Conservation (phyloP, 2,113 vertebrate species). For the Tychaedon coryphoeus region DNA sequence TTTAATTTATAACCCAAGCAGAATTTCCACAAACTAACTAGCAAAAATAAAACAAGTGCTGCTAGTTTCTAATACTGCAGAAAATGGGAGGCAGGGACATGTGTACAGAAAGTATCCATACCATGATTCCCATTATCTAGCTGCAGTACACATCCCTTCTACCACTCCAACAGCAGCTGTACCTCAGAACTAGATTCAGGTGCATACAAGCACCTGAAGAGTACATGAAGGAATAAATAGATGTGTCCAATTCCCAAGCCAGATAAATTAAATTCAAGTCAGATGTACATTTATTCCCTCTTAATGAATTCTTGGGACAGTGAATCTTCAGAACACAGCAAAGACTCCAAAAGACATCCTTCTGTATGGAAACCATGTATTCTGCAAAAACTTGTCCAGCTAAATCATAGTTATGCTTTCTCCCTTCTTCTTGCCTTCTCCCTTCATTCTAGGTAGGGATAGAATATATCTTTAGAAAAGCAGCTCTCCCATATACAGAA, state of each 20-base stretch:
- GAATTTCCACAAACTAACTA: not conserved
- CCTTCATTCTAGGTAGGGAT: not conserved
- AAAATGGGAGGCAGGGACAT: not conserved
- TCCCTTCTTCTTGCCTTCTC: not conserved
- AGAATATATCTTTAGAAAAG: not conserved
- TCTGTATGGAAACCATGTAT: not conserved
- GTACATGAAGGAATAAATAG: not conserved
- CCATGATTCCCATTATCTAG: fast-evolving
- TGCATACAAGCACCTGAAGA: not conserved
- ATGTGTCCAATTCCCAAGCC: not conserved
- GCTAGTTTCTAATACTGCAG: not conserved
- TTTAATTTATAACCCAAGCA: not conserved
- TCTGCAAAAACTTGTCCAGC: not conserved
- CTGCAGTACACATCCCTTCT: not conserved
- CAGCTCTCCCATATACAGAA: not conserved
- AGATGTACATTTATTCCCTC: not conserved
- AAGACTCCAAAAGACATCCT: not conserved
- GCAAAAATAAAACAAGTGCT: not conserved
- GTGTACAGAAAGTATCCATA: not conserved
- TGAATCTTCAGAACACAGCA: not conserved
- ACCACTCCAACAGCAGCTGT: not conserved
- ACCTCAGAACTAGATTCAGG: not conserved
- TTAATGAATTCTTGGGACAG: not conserved
- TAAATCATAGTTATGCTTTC: not conserved
- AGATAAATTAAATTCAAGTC: not conserved